These are phyloP conservation scores for Actinia tenebrosa DNA, from an alignment of 64 coral and sea anemone species.

Conservation along the genomic window DNA sequence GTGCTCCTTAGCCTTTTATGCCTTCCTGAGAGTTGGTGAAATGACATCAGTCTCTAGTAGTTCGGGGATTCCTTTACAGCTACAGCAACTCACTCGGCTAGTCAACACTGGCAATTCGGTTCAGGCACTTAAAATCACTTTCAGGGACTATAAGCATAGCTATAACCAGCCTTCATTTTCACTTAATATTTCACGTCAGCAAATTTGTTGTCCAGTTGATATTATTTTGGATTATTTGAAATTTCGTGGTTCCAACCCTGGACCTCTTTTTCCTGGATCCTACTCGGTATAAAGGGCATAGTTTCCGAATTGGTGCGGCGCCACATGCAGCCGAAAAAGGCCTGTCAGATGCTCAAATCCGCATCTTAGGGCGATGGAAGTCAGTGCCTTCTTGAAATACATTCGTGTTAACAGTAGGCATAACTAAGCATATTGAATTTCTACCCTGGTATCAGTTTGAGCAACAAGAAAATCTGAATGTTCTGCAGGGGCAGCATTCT, in stretches of 20 bases:
- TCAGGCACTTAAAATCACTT: neutral
- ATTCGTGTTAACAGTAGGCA: neutral
- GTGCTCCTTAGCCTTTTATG: too few relatives aligned
- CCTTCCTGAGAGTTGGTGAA: too few relatives aligned
- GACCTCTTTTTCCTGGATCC: neutral
- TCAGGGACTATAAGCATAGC: neutral
- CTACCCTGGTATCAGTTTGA: too few relatives aligned
- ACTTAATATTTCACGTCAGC: neutral
- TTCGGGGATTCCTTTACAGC: too few relatives aligned
- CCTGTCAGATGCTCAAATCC: neutral
- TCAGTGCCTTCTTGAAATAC: neutral
- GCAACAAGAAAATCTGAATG: too few relatives aligned
- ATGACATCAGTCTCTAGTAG: too few relatives aligned
- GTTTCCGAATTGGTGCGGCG: neutral
- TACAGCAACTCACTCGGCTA: too few relatives aligned
- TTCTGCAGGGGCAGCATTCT: too few relatives aligned
- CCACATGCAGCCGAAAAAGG: neutral
- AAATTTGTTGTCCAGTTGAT: neutral
- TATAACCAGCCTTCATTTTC: neutral
- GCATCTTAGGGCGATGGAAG: neutral
- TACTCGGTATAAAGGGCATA: conserved; percentile 1
- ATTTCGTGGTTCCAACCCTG: neutral
- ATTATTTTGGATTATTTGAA: neutral
- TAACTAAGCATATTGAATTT: too few relatives aligned
- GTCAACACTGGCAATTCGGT: too few relatives aligned